phyloP scores from a whole-genome alignment of 2,113 vertebrate genomes.

The Rhynchomys soricoides region DNA sequence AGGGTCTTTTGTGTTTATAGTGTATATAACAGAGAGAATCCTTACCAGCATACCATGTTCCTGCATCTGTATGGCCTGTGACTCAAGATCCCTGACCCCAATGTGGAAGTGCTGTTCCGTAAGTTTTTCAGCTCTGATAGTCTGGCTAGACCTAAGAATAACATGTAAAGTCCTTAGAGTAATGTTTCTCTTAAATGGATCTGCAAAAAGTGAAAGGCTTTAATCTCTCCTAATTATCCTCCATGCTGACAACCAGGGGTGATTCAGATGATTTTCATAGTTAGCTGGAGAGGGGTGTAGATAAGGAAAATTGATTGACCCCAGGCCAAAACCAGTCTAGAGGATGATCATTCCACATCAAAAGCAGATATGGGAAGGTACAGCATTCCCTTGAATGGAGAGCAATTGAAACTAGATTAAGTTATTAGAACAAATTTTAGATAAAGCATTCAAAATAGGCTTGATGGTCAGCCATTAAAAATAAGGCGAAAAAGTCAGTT shows the following conservation, averaged over 20 bases:
- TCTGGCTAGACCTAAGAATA: slow-evolving; percentile 51
- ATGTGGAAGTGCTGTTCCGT: neutral
- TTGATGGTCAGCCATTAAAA: neutral
- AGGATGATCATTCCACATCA: neutral
- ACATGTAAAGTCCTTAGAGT: slow-evolving; percentile 47
- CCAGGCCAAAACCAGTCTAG: neutral
- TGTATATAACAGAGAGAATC: slow-evolving; percentile 15
- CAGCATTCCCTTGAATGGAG: neutral
- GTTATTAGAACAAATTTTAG: neutral
- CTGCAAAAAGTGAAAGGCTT: neutral
- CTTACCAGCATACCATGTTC: neutral
- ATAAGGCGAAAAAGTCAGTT: neutral
- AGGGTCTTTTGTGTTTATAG: neutral
- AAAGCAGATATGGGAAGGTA: neutral
- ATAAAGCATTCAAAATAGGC: neutral
- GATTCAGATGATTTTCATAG: neutral
- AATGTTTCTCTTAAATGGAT: slow-evolving; percentile 36
- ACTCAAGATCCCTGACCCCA: slow-evolving; percentile 35
- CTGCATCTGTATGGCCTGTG: slow-evolving; percentile 49
- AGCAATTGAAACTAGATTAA: neutral
- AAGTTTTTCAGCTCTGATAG: neutral
- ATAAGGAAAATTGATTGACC: neutral
- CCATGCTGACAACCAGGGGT: neutral
- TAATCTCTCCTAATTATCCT: slow-evolving; percentile 30
- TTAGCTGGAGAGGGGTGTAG: neutral